Evolutionary conservation across 2,113 vertebrate species (phyloP).

Genomic region (Dipodomys stephensi): DNA sequence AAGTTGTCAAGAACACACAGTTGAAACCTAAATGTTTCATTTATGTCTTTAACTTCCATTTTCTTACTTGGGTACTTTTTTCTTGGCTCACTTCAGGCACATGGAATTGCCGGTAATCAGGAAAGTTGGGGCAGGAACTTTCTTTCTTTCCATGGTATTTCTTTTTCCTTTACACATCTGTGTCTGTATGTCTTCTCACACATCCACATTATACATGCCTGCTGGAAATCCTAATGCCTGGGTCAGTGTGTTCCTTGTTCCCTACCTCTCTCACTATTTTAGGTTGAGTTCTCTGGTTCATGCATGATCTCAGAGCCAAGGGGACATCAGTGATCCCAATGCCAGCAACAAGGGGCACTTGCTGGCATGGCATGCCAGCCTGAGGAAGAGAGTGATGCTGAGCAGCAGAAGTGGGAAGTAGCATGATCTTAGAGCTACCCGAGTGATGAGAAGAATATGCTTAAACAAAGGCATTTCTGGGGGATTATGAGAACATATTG

Average conservation of each 20-base stretch:
- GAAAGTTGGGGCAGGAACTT: background rate
- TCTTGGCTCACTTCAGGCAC: conserved; percentile 19
- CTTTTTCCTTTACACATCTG: background rate
- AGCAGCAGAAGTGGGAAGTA: background rate
- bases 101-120: background rate
- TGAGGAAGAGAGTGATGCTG: no score
- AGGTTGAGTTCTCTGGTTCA: background rate
- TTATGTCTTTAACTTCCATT: conserved; percentile 32
- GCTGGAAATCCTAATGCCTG: background rate
- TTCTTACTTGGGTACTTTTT: conserved; percentile 35
- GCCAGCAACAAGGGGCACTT: background rate
- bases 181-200: background rate
- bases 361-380: background rate
- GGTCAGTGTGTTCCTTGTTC: background rate
- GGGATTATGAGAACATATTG: background rate
- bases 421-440: background rate
- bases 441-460: background rate
- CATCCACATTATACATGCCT: background rate
- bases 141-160: background rate
- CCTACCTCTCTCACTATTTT: background rate
- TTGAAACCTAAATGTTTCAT: background rate
- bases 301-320: background rate
- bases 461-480: background rate
- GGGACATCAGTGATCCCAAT: background rate
- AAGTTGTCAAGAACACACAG: background rate